Base-by-base conservation (phyloP, 2,888 invertebrate species). In the Machimus atricapillus region DNA sequence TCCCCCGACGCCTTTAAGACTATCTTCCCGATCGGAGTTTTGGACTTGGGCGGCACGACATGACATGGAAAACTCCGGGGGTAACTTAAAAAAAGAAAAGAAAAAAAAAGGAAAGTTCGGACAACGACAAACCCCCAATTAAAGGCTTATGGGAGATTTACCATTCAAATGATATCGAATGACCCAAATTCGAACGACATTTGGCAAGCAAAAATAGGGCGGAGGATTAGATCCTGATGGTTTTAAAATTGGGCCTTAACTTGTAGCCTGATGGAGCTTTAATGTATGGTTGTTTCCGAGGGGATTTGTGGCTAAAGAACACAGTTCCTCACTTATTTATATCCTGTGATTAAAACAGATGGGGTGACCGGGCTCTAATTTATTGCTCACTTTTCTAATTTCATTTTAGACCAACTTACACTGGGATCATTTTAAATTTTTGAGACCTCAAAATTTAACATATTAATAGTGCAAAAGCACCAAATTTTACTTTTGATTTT, bases 101-200 rank as follows among this genome's bases (percentile, higher is more conserved):
- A 43, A 43, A 43, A 56, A 31, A 31, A 31, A 31, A 31, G 31
- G n/a, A 76, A 37, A 34, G 14, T 52, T 31, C 40, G 58, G 58
- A 82, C 82, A 52, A 82, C 37, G 58, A 82, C 82, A 52, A 82
- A 58, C 14, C 74, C 85, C 27, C 85, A 85, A 85, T 85, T 85
- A 85, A 85, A 85, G 74, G 85, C 74, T 85, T 85, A 85, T 46
- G 43, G 73, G 31, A 73, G 85, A 85, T 74, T 85, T 74, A n/a
- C 82, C 58, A 37, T 82, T 37, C 34, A 58, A 58, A 58, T 19
- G 58, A 37, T 82, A 66, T 66, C 37, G 66, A 82, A 66, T 82
- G 82, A 82, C 82, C 82, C 37, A 82, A 82, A 82, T 82, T 82
- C 23, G 34, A 82, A 58, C 58, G 23, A 14, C 27, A 12, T 27